Evolutionary conservation across 1,140 invertebrate genomes (phyloP), one percentile per base, ranked within the genome.

Genomic region (Triops cancriformis): DNA sequence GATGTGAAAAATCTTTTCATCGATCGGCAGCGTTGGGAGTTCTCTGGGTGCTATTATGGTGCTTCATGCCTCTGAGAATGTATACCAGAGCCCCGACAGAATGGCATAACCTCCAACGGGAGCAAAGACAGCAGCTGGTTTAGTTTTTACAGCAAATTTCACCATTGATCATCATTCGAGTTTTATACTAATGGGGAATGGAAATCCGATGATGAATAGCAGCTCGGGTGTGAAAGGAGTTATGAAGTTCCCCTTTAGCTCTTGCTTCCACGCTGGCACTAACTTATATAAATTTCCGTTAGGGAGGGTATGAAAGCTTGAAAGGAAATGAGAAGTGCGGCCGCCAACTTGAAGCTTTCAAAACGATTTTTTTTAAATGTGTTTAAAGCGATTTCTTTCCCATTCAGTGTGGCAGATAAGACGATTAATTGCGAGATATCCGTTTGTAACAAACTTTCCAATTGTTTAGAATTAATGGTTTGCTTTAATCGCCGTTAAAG

Each of bases 121-220:
- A 64, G 51, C 14, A 64, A 64, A 23, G 51, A 64, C 51, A 23
- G 51, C 51, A 64, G 51, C 51, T 64, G 51, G 51, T 23, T 64
- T 64, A 64, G 51, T 64, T 64, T 64, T 64, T 64, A 64, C 51
- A 14, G 51, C 51, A 64, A 64, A 64, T 64, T 64, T 18, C 23
- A 23, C 51, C 51, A 64, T 64, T 64, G 51, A 64, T 64, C 51
- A 64, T 64, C 51, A 64, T 64, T 64, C 31, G 51, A 64, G 51
- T 64, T 64, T 64, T 64, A 64, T 64, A 64, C 51, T 64, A 64
- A 64, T 64, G 51, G 51, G 51, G 23, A 64, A 64, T 64, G 51
- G n/a, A 64, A 64, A 64, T 64, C 51, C 51, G 51, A 64, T 64
- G 51, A 64, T 64, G 51, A 64, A 64, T 64, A 64, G 51, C 51